Base-by-base conservation (phyloP, 1,140 invertebrate genomes). In the Pseudomyrmex concolor region DNA sequence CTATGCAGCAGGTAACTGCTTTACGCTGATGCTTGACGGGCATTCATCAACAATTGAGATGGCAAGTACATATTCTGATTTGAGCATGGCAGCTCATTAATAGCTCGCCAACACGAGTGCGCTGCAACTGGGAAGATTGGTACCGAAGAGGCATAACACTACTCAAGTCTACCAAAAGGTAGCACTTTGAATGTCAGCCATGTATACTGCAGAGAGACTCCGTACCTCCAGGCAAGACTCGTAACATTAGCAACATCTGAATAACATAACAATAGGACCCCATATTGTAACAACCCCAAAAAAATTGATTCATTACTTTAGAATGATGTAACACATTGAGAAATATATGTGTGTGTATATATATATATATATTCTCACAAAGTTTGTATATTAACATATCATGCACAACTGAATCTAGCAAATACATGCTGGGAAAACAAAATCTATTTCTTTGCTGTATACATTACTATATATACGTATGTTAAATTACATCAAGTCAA, bases 1-100 rank as follows among this genome's bases (percentile, higher is more conserved):
- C 91, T 93, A 92, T 78, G 93, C 91, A 93, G 93, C 93, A 93
- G 92, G 91, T 94, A 93, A 93, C 92, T 93, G 93, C 91, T 84
- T 92, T 92, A 92, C 89, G 89, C 90, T 90, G 91, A 91, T 89
- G 90, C 90, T 91, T 84, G 91, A 90, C 89, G 91, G 93, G 90
- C 89, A 90, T 92, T 93, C 91, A 92, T 94, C 91, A 94, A 93
- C 92, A 93, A 93, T 81, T 81, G 90, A 94, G 91, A 90, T 92
- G 91, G 85, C 89, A 90, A 91, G 83, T 86, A 90, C 92, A 91
- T 90, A 93, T 90, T 91, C 90, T 90, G 86, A 91, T 91, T 88
- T 86, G 91, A 94, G 90, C 92, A 93, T 93, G 84, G 89, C 91
- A 93, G 89, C 90, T 94, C 89, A 87, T 88, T 91, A 93, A 93